These are phyloP conservation scores for Strigamia transsilvanica DNA, from an alignment of 2,888 invertebrate species.

Conservation along the genomic window DNA sequence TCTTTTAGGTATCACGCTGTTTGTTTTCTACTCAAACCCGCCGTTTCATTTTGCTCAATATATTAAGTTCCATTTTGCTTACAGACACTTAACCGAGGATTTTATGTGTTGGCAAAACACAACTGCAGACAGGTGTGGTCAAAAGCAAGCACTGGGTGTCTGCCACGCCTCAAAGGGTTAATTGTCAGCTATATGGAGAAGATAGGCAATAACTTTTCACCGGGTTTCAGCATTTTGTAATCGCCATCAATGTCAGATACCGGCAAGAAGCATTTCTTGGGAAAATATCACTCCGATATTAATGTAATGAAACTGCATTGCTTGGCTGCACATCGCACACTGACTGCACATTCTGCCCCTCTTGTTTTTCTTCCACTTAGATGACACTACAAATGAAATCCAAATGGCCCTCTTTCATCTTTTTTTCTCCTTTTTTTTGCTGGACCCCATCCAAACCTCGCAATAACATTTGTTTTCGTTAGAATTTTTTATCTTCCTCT, in stretches of 20 bases:
- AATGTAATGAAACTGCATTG: background rate
- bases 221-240: background rate
- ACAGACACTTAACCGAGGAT: too few relatives aligned
- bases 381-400: background rate
- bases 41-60: too few relatives aligned
- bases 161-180: background rate
- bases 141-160: too few relatives aligned
- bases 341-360: background rate
- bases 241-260: background rate
- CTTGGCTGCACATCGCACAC: background rate
- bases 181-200: background rate
- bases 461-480: background rate
- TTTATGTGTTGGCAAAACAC: too few relatives aligned
- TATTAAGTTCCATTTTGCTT: too few relatives aligned
- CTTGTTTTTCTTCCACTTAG: background rate
- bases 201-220: background rate
- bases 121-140: too few relatives aligned
- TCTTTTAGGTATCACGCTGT: too few relatives aligned
- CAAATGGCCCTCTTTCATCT: background rate
- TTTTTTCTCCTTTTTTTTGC: background rate
- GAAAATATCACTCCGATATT: background rate
- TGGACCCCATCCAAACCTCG: conserved; percentile 16
- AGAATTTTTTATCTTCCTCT: background rate
- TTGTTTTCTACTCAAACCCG: too few relatives aligned
- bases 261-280: too few relatives aligned